Evolutionary conservation across 2,888 invertebrate genomes (phyloP).

Genomic region (Busseola fusca): DNA sequence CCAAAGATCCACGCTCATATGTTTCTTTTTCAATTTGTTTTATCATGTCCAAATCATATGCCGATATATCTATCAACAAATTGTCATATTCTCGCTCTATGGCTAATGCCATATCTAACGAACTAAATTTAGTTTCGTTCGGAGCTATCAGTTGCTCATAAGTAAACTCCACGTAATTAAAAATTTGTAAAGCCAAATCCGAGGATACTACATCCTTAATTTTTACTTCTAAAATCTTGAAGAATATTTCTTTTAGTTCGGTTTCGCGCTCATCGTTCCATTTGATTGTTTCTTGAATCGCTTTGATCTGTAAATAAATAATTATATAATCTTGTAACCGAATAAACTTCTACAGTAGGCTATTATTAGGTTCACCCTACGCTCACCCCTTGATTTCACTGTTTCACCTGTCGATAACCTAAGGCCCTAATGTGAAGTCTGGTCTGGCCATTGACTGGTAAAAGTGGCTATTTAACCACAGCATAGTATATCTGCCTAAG

Average conservation of each 20-base stretch:
- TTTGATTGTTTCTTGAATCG: conserved; percentile 74
- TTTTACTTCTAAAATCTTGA: conserved; percentile 77
- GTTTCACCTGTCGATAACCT: neutral
- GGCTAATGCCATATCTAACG: conserved; percentile 89
- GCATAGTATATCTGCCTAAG: conserved; percentile 1
- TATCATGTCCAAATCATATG: conserved; percentile 77
- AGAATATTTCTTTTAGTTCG: conserved; percentile 81
- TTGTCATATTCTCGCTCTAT: conserved; percentile 88
- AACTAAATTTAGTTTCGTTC: conserved; percentile 89
- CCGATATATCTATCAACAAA: conserved; percentile 80
- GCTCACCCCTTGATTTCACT: neutral
- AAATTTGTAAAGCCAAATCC: conserved; percentile 89
- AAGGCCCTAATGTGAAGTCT: neutral
- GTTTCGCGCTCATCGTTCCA: conserved; percentile 75
- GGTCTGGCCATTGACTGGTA: too few relatives aligned
- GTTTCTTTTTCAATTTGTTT: conserved; percentile 81
- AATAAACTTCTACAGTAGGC: neutral
- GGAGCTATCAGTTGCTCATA: conserved; percentile 90
- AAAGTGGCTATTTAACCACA: neutral
- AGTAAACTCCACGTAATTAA: conserved; percentile 91
- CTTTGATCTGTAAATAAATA: conserved; percentile 73
- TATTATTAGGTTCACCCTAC: too few relatives aligned
- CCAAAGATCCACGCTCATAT: conserved; percentile 75
- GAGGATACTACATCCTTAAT: conserved; percentile 89
- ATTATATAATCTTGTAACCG: neutral